Percentiles rank a stretch among this genome's conserved stretches.
Evolutionary conservation across 1,140 invertebrate genomes (phyloP).

Genomic region (Nasonia giraulti): DNA sequence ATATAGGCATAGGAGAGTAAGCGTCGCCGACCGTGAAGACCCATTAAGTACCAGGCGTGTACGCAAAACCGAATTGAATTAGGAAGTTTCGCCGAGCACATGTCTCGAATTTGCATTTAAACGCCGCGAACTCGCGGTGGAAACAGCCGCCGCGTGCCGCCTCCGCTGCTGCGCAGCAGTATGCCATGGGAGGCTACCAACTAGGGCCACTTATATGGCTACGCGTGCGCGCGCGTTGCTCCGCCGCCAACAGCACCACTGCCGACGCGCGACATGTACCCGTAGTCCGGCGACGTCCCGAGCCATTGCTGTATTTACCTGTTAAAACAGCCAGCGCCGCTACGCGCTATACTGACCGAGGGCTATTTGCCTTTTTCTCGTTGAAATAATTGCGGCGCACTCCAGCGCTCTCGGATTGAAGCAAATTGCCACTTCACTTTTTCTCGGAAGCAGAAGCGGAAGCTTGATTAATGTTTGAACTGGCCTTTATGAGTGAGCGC

Average conservation of each 20-base stretch:
- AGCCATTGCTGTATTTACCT: conserved; percentile 13
- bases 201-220: neutral
- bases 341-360: neutral
- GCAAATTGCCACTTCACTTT: conserved; percentile 1
- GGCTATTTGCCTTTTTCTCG: conserved; percentile 6
- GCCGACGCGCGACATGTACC: neutral
- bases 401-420: neutral
- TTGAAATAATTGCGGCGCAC: conserved; percentile 19
- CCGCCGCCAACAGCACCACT: neutral
- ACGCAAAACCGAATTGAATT: conserved; percentile 68
- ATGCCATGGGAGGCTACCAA: conserved; percentile 9
- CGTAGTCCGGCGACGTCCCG: neutral
- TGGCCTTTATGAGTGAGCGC: no score
- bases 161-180: neutral
- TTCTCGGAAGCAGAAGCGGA: no score
- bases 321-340: neutral
- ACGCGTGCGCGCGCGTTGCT: no score
- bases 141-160: conserved; percentile 37
- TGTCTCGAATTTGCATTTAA: conserved; percentile 66
- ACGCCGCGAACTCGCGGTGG: conserved; percentile 57
- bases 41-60: conserved; percentile 63
- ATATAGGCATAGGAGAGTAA: neutral
- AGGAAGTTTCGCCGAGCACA: conserved; percentile 64
- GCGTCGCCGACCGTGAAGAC: conserved; percentile 53
- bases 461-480: conserved; percentile 1